These are phyloP conservation scores for Natator depressus DNA, from an alignment of 2,113 vertebrate genomes.

Conservation along the genomic window DNA sequence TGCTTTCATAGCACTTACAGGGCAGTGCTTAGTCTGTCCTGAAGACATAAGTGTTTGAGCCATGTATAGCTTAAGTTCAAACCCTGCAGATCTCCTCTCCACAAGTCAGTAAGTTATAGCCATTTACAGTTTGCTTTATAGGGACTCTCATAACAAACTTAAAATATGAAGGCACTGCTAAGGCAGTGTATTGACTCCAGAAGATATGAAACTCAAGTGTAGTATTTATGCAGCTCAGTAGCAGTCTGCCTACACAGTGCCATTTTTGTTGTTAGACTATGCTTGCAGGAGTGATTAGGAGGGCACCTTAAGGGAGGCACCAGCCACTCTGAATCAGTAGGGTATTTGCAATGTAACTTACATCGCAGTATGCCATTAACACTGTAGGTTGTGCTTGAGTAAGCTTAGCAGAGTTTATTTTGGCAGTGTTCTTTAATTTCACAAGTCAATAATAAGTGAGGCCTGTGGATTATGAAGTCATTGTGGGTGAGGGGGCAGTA, in stretches of 20 bases:
- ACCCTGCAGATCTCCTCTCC: too few relatives aligned
- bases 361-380: not conserved
- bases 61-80: too few relatives aligned
- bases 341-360: not conserved
- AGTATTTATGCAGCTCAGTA: not conserved
- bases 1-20: not conserved
- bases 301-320: not conserved
- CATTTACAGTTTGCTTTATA: not conserved
- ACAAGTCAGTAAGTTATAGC: not conserved
- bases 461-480: not conserved
- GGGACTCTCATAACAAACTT: too few relatives aligned
- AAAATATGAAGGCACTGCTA: not conserved
- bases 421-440: not conserved
- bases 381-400: not conserved
- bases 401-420: not conserved
- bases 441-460: not conserved
- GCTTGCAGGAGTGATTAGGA: not conserved
- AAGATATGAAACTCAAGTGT: not conserved
- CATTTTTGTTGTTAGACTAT: not conserved
- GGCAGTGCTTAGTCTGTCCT: too few relatives aligned
- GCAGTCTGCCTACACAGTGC: not conserved
- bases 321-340: not conserved
- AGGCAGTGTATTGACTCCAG: not conserved
- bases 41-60: too few relatives aligned
- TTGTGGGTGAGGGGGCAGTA: not conserved